Evolutionary conservation across 1,140 invertebrate genomes (phyloP), one percentile per base, ranked within the genome.

Genomic region (Panagrolaimus sp.): DNA sequence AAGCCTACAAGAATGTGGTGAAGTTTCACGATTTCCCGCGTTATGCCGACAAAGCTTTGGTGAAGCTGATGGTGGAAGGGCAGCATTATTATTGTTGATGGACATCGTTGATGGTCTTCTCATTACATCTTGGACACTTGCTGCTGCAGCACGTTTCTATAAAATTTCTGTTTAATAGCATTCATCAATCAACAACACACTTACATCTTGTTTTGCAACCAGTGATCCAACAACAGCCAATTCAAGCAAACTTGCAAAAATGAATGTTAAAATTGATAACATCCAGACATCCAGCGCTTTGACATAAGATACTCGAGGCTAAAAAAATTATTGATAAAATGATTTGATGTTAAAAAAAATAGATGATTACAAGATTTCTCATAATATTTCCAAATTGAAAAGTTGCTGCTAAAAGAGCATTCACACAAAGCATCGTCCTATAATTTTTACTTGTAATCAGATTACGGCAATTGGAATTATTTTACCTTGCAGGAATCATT

Each of bases 381-480:
- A 79, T 78, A 53, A 78, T 77, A 70, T 78, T 78, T 11, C 77
- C 77, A 65, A 79, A 79, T 44, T 78, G 77, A 63, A 78, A 78
- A 25, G 77, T 78, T 43, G 78, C 48, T 1, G 77, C 77, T 13
- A 78, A 47, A 8, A 78, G 65, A 31, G 71, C 72, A 61, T 77
- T 77, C 8, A 76, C 75, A 14, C 71, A 65, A 14, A 76, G 53
- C 73, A 75, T 66, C 3, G 25, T 66, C 9, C 47, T 38, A 38
- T 11, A 62, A 16, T 48, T 48, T 9, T 9, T 53, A 9, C 8
- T 53, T 23, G 16, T 8, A 23, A 53, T 53, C 8, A 45, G 38
- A 43, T 65, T 11, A 65, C 63, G 20, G n/a, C 23, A 13, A 65
- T n/a, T 7, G 20, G 9, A 66, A 66, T 62, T 67, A 78, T 38